A percentile compares a stretch with the other conserved stretches of the same genome.
phyloP scores from a whole-genome alignment of 1,140 invertebrate genomes.

The Caligus rogercresseyi region DNA sequence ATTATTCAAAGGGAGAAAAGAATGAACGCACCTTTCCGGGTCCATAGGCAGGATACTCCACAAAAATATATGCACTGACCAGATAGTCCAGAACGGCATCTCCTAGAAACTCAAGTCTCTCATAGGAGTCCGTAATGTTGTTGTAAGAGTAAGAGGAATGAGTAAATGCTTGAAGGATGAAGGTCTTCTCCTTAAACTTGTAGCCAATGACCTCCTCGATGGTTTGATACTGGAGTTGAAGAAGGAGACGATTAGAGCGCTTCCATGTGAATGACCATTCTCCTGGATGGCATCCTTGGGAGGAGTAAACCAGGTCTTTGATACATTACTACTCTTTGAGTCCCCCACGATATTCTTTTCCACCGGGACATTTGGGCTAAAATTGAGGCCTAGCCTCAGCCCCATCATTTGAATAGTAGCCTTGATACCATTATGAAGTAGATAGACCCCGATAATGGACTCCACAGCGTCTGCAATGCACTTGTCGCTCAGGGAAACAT shows the following conservation, averaged over 20 bases:
- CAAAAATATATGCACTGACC: conserved; percentile 39
- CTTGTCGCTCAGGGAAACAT: conserved; percentile 6
- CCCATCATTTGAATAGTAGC: not conserved
- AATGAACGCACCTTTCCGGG: not conserved
- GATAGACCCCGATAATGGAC: conserved; percentile 7
- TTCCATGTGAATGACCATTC: not conserved
- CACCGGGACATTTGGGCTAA: not conserved
- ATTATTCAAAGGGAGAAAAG: too few species aligned
- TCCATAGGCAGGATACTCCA: conserved; percentile 26
- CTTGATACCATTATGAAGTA: not conserved
- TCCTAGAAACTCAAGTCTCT: conserved; percentile 40
- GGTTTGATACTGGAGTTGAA: not conserved
- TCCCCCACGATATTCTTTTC: not conserved
- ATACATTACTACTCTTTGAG: not conserved
- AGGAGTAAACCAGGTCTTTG: conserved; percentile 1
- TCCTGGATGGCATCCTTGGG: conserved; percentile 6
- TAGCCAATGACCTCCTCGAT: conserved; percentile 15
- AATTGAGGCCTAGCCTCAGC: not conserved
- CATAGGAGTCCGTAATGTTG: conserved; percentile 39
- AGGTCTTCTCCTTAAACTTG: conserved; percentile 17
- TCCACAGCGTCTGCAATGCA: conserved; percentile 13
- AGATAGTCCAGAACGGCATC: conserved; percentile 44
- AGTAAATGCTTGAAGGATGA: conserved; percentile 15
- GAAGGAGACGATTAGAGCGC: not conserved
- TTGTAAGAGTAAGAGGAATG: conserved; percentile 10